phyloP scores from a whole-genome alignment of 2,113 vertebrate genomes.

The Cnemophilus loriae region DNA sequence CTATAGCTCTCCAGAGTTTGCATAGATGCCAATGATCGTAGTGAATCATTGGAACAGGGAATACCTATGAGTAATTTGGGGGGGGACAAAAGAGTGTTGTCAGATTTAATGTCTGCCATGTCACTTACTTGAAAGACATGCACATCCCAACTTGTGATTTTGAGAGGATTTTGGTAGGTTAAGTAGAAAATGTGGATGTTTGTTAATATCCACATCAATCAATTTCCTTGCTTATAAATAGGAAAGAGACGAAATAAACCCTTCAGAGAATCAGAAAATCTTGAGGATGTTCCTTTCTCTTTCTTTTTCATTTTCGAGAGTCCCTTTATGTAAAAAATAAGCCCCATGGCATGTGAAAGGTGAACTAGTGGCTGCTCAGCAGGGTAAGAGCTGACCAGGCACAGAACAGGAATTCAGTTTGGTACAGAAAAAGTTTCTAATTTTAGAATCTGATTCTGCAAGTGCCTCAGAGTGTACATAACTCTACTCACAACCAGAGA shows the following conservation, averaged over 20 bases:
- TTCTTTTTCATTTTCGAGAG: not conserved
- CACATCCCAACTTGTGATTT: not conserved
- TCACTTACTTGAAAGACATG: not conserved
- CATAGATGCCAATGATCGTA: fast-evolving
- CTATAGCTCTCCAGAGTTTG: not conserved
- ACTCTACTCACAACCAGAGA: not conserved
- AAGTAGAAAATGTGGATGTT: not conserved
- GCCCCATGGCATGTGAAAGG: not conserved
- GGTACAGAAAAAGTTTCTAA: not conserved
- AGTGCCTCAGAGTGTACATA: not conserved
- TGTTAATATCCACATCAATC: not conserved
- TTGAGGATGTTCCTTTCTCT: not conserved
- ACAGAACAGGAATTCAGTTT: not conserved
- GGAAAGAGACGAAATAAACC: not conserved
- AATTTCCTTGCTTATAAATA: not conserved
- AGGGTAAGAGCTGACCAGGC: not conserved
- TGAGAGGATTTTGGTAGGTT: not conserved
- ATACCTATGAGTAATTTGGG: conserved; percentile 21
- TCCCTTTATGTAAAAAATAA: not conserved
- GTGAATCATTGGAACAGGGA: conserved; percentile 33
- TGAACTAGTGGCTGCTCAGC: not conserved
- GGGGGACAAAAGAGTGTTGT: not conserved
- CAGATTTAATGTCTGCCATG: conserved; percentile 32
- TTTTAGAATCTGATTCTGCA: not conserved
- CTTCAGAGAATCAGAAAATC: not conserved